Evolutionary conservation across 1,140 invertebrate species (phyloP).

Genomic region (Rhyzopertha dominica): DNA sequence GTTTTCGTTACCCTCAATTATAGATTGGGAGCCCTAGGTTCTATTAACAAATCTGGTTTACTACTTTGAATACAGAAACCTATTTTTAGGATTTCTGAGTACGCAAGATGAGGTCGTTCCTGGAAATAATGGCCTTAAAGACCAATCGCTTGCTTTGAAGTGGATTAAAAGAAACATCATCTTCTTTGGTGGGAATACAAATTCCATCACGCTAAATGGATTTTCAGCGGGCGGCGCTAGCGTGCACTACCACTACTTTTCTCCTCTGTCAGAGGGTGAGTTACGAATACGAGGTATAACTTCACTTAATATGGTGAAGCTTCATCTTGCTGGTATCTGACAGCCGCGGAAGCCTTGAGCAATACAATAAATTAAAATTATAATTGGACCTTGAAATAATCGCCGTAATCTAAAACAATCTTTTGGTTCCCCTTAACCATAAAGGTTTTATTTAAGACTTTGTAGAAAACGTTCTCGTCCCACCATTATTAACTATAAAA

Average conservation of each 20-base stretch:
- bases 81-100: slow-evolving; percentile 21
- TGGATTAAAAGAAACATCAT: slow-evolving; percentile 57
- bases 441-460: no score
- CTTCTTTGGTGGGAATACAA: slow-evolving; percentile 54
- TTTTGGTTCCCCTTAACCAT: no score
- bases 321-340: no score
- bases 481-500: no score
- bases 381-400: no score
- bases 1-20: slow-evolving; percentile 62
- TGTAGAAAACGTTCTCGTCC: no score
- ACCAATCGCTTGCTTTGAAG: slow-evolving; percentile 49
- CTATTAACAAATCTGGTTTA: background rate
- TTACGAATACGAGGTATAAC: no score
- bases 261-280: slow-evolving; percentile 47
- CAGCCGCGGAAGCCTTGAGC: no score
- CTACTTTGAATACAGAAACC: slow-evolving; percentile 52
- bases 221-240: slow-evolving; percentile 50
- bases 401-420: no score
- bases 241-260: slow-evolving; percentile 50
- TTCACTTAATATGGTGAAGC: no score
- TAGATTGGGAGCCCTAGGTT: slow-evolving; percentile 56
- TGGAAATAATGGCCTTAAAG: slow-evolving; percentile 53
- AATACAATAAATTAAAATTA: no score
- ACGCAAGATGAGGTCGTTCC: slow-evolving; percentile 36
- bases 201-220: slow-evolving; percentile 47